phyloP scores from a whole-genome alignment of 2,797 vertebrate species.

The Danio kyathit region DNA sequence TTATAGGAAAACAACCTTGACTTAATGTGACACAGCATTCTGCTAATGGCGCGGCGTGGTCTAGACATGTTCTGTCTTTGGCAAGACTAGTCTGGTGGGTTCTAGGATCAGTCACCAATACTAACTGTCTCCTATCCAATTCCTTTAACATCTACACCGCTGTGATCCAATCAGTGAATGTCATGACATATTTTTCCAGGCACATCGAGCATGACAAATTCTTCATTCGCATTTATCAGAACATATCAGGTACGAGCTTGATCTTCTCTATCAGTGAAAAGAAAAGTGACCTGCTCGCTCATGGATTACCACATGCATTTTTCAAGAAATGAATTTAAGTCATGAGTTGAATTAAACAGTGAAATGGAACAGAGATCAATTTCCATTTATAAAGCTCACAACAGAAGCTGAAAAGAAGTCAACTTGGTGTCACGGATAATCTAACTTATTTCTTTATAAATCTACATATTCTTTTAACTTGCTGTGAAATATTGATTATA shows the following conservation, averaged over 20 bases:
- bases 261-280: slow-evolving; percentile 17
- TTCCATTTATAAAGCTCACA: slow-evolving; percentile 17
- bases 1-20: neutral
- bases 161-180: slow-evolving; percentile 34
- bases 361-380: slow-evolving; percentile 2
- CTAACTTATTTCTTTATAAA: slow-evolving; percentile 25
- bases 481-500: slow-evolving; percentile 53
- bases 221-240: slow-evolving; percentile 29
- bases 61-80: neutral
- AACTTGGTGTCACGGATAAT: slow-evolving; percentile 10
- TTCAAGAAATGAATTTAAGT: slow-evolving; percentile 48
- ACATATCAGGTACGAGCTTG: slow-evolving; percentile 20
- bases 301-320: slow-evolving; percentile 14
- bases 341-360: slow-evolving; percentile 36
- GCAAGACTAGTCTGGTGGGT: neutral
- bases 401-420: slow-evolving; percentile 8
- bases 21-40: neutral
- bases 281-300: neutral
- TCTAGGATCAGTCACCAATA: slow-evolving; percentile 16
- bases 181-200: neutral
- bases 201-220: slow-evolving; percentile 22
- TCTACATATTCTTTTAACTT: slow-evolving; percentile 41
- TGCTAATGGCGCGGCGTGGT: neutral
- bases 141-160: neutral
- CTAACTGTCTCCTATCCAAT: neutral